Base-by-base conservation (phyloP, 2,797 vertebrate genomes). In the Menidia menidia region DNA sequence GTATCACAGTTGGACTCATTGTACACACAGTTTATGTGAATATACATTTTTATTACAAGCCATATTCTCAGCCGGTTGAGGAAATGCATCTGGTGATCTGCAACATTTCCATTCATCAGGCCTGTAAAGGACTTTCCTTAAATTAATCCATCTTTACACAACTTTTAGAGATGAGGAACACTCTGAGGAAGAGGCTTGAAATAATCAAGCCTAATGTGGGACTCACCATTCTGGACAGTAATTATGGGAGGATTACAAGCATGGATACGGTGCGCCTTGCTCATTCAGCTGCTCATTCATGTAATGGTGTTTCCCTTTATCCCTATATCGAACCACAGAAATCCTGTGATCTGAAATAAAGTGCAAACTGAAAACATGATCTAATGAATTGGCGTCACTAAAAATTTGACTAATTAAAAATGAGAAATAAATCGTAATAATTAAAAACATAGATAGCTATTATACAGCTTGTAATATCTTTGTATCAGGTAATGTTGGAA, bases 161-260 rank as follows among this genome's bases (percentile, higher is more conserved):
- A 59, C 25, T 76, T 33, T 4, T 16, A 33, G 48, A 61, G 39
- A 35, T 51, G 14, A 33, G 62, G 59, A 45, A 43, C 60, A 77
- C 43, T 61, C 41, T 68, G 13, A 65, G 50, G 30, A 43, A 33
- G 66, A 39, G 50, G 54, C 12, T 14, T 4, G 67, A 35, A 72
- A 68, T 69, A 44, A 79, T 43, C 31, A 60, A 4, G 53, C 58
- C 70, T 13, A 58, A 69, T 60, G 57, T 67, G 39, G n/a, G 63
- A 67, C 6, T 0, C 16, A 16, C 54, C 14, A 45, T 53, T 39
- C 18, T 81, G 12, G 10, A 53, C 43, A 31, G 19, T 65, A 58
- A 53, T 32, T 0, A 0, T 32, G 25, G 77, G 64, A 60, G 13
- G 1, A 8, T 18, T 66, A 48, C 77, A 45, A 48, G 14, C 30